phyloP scores from a whole-genome alignment of 2,797 vertebrate genomes.

The Argya squamiceps region DNA sequence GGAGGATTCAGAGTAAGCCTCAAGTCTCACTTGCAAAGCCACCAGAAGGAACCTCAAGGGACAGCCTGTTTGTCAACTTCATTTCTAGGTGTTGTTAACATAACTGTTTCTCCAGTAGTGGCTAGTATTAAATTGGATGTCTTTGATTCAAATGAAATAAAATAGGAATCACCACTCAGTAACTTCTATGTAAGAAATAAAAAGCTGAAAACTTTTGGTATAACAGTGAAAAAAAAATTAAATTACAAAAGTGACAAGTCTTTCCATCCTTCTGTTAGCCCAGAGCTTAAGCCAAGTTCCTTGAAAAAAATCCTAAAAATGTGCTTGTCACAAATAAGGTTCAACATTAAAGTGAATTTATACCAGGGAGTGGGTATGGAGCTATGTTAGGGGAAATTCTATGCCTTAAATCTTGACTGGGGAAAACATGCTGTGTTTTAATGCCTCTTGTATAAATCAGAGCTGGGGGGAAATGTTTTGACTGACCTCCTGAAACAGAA shows the following conservation, averaged over 20 bases:
- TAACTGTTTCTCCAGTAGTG: not conserved
- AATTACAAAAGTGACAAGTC: not conserved
- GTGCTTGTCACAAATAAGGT: not conserved
- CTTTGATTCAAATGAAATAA: not conserved
- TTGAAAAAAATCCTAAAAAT: not conserved
- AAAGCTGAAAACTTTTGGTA: not conserved
- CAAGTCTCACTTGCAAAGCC: not conserved
- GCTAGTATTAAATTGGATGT: not conserved
- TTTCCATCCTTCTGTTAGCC: not conserved
- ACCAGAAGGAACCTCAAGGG: not conserved
- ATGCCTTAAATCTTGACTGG: not conserved
- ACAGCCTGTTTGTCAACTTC: not conserved
- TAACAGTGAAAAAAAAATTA: not conserved
- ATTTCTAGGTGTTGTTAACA: not conserved
- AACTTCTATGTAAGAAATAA: not conserved
- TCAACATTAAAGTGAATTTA: not conserved
- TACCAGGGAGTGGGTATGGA: not conserved
- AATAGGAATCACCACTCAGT: not conserved
- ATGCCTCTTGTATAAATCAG: not conserved
- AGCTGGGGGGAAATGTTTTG: not conserved
- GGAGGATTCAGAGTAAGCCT: not conserved
- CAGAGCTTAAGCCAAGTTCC: not conserved
- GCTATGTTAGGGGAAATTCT: not conserved
- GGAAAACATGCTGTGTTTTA: not conserved
- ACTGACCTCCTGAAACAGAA: not conserved